Base-by-base conservation (phyloP, 1,140 invertebrate species). In the Octopus sinensis region DNA sequence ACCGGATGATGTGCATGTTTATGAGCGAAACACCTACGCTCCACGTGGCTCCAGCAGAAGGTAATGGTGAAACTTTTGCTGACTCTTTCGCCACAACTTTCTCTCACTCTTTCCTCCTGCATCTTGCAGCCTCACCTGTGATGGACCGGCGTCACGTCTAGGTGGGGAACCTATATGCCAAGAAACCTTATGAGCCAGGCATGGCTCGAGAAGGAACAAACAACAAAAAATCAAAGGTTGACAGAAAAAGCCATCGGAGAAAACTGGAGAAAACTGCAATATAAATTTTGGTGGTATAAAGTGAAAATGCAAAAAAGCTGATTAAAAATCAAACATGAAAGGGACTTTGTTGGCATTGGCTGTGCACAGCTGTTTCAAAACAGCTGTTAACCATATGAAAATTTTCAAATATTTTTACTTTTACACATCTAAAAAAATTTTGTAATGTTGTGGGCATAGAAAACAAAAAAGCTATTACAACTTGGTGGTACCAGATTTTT, bases 311-410 rank as follows among this genome's bases (percentile, higher is more conserved):
- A 68, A 68, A n/a, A 68, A 68, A 68, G 62, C 62, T n/a, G 62
- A 68, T 68, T 68, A 68, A 68, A 68, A 68, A 68, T n/a, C 62
- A 68, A 68, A 68, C 62, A 13, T 68, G 62, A n/a, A 68, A 68
- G 62, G 62, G 62, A 68, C 62, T n/a, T 68, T 68, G 62, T 68
- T 68, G 62, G 62, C 62, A 68, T 68, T 68, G 62, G 62, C 62
- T 68, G 62, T 68, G 62, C 62, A 68, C 62, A 68, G n/a, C 62
- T 68, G 62, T 68, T n/a, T 68, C 62, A 12, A 68, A 68, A 68
- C 62, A 68, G 62, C 62, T 68, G 62, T 68, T 68, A n/a, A 68
- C n/a, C 12, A 13, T 68, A n/a, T 68, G 62, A 68, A 68, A 1
- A 68, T 68, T 68, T 68, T 68, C 62, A 68, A 68, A 68, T 68